phyloP scores from a whole-genome alignment of 2,888 invertebrate species.

The Punctoribates punctum region DNA sequence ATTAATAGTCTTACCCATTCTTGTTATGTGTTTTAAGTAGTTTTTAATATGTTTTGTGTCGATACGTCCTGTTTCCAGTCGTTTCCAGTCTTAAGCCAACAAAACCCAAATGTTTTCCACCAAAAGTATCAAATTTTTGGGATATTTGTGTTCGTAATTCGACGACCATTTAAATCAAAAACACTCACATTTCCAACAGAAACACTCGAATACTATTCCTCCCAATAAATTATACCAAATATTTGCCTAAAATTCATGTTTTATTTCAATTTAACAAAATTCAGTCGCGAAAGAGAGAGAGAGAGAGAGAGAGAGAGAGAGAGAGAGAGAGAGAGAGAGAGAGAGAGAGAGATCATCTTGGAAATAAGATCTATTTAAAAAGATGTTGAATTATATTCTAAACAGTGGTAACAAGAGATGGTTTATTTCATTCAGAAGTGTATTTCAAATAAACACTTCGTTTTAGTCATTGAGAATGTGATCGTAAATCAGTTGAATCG shows the following conservation, averaged over 20 bases:
- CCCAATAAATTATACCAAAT: no score
- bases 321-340: no score
- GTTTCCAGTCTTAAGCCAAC: not conserved
- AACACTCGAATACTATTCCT: not conserved
- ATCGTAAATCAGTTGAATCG: not conserved
- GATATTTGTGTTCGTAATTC: not conserved
- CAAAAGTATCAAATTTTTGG: not conserved
- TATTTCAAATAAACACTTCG: slow-evolving; percentile 12
- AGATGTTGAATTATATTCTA: not conserved
- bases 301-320: no score
- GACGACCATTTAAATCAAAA: not conserved
- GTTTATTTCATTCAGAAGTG: slow-evolving; percentile 1
- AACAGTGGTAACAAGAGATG: not conserved
- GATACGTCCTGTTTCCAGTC: slow-evolving; percentile 1
- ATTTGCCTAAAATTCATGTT: not conserved
- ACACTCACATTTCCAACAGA: not conserved
- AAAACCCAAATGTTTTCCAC: not conserved
- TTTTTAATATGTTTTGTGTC: slow-evolving; percentile 3
- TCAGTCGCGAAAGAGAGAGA: no score
- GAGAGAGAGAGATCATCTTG: no score
- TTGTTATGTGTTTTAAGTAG: not conserved
- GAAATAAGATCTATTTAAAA: no score
- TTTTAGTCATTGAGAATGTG: not conserved
- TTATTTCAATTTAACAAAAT: slow-evolving; percentile 11
- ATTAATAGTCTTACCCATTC: slow-evolving; percentile 2